phyloP scores from a whole-genome alignment of 2,797 vertebrate genomes.

The Pseudochaenichthys georgianus region DNA sequence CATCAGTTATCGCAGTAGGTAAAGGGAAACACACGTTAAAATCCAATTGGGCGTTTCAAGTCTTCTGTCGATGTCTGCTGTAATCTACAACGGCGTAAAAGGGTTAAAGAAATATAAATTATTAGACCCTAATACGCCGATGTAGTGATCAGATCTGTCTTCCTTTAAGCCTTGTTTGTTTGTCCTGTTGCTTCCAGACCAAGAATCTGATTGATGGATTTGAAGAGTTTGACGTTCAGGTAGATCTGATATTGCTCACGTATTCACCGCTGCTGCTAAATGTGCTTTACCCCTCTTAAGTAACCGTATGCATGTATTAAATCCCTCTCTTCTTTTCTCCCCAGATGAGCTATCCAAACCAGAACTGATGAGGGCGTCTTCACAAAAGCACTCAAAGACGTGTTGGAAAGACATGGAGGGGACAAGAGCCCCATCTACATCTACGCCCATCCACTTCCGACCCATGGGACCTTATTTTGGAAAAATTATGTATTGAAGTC shows the following conservation, averaged over 20 bases:
- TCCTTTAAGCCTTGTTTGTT: no score
- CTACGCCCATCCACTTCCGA: no score
- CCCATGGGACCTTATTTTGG: no score
- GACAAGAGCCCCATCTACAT: neutral
- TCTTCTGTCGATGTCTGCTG: neutral
- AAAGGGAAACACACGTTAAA: neutral
- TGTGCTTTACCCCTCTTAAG: neutral
- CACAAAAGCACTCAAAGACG: neutral
- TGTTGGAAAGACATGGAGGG: neutral
- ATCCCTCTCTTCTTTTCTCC: neutral
- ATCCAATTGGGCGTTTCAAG: neutral
- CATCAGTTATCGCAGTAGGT: neutral
- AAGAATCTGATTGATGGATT: conserved; percentile 57
- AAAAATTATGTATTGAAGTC: no score
- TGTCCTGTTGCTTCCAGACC: conserved; percentile 43
- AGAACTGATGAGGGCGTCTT: conserved; percentile 25
- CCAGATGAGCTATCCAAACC: conserved; percentile 61
- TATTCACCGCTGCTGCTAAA: no score
- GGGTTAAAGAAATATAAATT: no score
- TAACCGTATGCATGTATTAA: no score
- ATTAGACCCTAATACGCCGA: no score
- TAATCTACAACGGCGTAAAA: no score
- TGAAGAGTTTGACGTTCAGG: conserved; percentile 58
- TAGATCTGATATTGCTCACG: conserved; percentile 28
- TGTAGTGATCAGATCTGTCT: no score